These are phyloP conservation scores for Helobdella robusta DNA, from an alignment of 2,888 invertebrate genomes.

Conservation along the genomic window DNA sequence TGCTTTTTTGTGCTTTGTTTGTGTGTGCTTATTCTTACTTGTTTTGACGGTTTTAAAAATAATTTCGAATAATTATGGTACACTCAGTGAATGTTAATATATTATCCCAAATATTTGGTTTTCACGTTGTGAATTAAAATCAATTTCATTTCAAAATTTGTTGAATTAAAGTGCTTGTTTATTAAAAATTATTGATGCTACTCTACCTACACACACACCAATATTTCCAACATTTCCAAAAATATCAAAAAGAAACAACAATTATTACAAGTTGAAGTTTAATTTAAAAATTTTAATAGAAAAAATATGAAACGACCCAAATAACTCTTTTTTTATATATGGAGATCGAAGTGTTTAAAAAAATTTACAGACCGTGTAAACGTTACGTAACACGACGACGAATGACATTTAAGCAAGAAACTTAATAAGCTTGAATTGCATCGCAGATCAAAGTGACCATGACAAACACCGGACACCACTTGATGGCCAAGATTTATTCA, in stretches of 20 bases:
- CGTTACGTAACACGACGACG: neutral
- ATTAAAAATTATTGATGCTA: too few species aligned
- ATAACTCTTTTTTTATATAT: neutral
- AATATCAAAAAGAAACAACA: neutral
- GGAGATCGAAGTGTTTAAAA: neutral
- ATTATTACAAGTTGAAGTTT: neutral
- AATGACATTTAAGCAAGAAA: neutral
- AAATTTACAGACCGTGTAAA: neutral
- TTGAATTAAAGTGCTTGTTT: too few species aligned
- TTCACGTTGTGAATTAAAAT: too few species aligned
- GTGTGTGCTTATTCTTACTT: too few species aligned
- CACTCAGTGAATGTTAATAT: too few species aligned
- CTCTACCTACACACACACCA: too few species aligned
- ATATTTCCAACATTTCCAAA: too few species aligned
- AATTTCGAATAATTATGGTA: too few species aligned
- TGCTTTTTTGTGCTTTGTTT: too few species aligned
- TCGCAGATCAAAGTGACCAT: slow-evolving; percentile 75
- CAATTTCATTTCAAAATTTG: too few species aligned
- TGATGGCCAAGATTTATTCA: slow-evolving; percentile 70
- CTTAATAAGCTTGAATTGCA: neutral
- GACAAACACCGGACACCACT: slow-evolving; percentile 85
- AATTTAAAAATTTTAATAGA: neutral
- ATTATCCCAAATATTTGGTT: too few species aligned
- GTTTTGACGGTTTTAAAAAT: too few species aligned
- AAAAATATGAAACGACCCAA: neutral